Evolutionary conservation across 2,888 invertebrate species (phyloP), one percentile per base, ranked within the genome.

Genomic region (Dione juno): DNA sequence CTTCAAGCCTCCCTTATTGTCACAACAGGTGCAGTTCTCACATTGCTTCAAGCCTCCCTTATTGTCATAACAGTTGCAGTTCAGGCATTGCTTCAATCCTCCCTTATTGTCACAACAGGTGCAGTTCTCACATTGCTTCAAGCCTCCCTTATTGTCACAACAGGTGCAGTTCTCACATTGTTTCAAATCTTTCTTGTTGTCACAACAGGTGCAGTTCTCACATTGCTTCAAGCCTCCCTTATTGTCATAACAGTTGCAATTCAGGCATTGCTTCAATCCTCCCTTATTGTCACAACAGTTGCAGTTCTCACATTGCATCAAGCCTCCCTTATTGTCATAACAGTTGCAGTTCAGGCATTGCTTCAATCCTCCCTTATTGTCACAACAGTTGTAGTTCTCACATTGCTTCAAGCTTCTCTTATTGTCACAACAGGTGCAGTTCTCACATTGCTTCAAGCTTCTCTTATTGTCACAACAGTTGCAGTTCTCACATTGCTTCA

Each of bases 161-260:
- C 48, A 48, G 48, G 16, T 48, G 48, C 48, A 48, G 48, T 48
- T 48, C 16, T 48, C 14, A 48, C 48, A 48, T 48, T 48, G 48
- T 1, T 16, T 14, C 8, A 48, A 16, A 0, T 8, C 16, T 16
- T 16, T 8, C 16, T 48, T 16, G 3, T 48, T 9, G 8, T 8
- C 48, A 16, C 48, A 16, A 8, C 48, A 48, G 7, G 16, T 48
- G 16, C 48, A 48, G 28, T 28, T 28, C 28, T 28, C 28, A 28
- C 28, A 28, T 28, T 28, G 28, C 5, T 28, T 28, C 28, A 5
- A 28, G 28, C 28, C 28, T 28, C 28, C 5, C 28, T 28, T 28
- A 28, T 28, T 28, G 8, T 2, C 1, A 16, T 9, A 48, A 16
- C 48, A 48, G 1, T 48, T 48, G 9, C 16, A 16, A 16, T 16